phyloP scores from a whole-genome alignment of 2,113 vertebrate species.

The Cranoglanis bouderius region DNA sequence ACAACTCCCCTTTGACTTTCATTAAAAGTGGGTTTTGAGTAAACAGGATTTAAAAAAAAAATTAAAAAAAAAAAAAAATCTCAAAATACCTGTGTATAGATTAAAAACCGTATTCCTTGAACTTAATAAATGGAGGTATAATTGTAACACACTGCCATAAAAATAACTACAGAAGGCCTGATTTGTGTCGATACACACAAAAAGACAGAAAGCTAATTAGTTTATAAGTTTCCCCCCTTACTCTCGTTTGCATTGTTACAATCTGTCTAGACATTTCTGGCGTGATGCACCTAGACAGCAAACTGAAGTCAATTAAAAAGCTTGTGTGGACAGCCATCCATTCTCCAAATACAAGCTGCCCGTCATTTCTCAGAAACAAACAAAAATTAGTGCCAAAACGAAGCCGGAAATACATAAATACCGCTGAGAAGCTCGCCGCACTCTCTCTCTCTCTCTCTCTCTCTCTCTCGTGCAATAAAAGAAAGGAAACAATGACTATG shows the following conservation, averaged over 20 bases:
- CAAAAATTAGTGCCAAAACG: constrained; percentile 49
- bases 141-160: constrained; percentile 4
- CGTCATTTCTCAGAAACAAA: constrained; percentile 41
- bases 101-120: background rate
- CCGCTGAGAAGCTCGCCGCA: background rate
- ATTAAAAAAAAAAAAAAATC: too few relatives aligned
- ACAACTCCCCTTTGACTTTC: background rate
- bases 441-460: constrained; percentile 4
- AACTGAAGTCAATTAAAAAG: constrained; percentile 60
- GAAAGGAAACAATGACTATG: constrained; percentile 25
- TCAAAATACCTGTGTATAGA: background rate
- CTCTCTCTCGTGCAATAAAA: constrained; percentile 32
- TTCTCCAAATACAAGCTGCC: constrained; percentile 48
- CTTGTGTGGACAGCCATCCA: constrained; percentile 31
- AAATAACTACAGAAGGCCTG: constrained; percentile 14
- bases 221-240: background rate
- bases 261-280: constrained; percentile 43
- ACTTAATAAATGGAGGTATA: background rate
- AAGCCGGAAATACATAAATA: constrained; percentile 39
- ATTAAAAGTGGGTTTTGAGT: background rate
- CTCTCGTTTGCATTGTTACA: constrained; percentile 36
- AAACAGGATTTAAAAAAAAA: background rate
- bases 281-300: constrained; percentile 54
- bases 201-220: constrained; percentile 45
- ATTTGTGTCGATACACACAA: constrained; percentile 14